A percentile compares a stretch with the other conserved stretches of the same genome.
These are phyloP conservation scores for Mythimna impura DNA, from an alignment of 2,888 invertebrate genomes.

Conservation along the genomic window DNA sequence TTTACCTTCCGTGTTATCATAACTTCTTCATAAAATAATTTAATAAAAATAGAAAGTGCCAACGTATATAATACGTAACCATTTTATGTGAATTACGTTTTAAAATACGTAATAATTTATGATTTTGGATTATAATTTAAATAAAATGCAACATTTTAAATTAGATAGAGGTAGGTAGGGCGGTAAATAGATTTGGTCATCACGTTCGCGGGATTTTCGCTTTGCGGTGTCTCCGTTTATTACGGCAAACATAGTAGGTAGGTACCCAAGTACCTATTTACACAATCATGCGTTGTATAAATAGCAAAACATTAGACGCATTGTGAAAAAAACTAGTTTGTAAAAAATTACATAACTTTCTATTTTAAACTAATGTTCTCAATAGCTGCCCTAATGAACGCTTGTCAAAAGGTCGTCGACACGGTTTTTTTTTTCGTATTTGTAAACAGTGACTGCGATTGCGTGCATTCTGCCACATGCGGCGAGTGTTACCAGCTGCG, in stretches of 20 bases:
- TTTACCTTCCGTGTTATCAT: neutral
- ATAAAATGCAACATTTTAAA: too few relatives aligned
- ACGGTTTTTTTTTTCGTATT: constrained; percentile 65
- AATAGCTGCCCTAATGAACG: constrained; percentile 56
- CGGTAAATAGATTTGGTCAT: too few relatives aligned
- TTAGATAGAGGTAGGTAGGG: too few relatives aligned
- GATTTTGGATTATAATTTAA: neutral
- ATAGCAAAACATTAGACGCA: neutral
- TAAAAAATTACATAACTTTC: constrained; percentile 13
- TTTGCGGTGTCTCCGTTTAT: too few relatives aligned
- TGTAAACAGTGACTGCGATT: constrained; percentile 74
- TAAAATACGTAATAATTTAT: neutral
- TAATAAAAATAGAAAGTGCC: constrained; percentile 18
- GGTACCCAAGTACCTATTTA: neutral
- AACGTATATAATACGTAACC: neutral
- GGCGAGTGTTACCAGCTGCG: constrained; percentile 53
- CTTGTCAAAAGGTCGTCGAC: constrained; percentile 66
- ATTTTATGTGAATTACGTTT: neutral
- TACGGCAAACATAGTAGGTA: too few relatives aligned
- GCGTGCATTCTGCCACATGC: constrained; percentile 79
- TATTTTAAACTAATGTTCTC: constrained; percentile 44
- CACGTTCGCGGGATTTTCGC: too few relatives aligned
- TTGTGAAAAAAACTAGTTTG: neutral
- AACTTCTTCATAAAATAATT: constrained; percentile 13
- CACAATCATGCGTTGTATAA: constrained; percentile 3